Percentiles rank a stretch among this genome's conserved stretches.
These are phyloP conservation scores for Tinamus major DNA, from an alignment of 2,797 vertebrate genomes.

Conservation along the genomic window DNA sequence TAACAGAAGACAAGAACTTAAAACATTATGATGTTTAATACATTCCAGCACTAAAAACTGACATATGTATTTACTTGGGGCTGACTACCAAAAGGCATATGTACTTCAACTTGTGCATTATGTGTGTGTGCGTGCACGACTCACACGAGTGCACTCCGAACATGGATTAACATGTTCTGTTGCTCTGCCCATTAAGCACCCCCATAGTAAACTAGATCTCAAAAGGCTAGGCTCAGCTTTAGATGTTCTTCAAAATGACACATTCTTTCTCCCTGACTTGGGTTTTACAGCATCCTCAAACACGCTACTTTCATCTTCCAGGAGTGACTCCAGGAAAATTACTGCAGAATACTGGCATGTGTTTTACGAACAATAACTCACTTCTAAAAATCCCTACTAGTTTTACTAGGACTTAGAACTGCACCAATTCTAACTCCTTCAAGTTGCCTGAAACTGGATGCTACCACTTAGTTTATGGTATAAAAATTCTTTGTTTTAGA, in stretches of 20 bases:
- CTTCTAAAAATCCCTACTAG: background rate
- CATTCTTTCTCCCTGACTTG: rapidly evolving
- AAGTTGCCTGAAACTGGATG: background rate
- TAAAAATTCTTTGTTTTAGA: background rate
- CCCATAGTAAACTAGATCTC: background rate
- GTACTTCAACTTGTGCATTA: background rate
- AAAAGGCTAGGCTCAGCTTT: rapidly evolving
- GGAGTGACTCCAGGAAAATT: background rate
- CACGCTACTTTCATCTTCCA: background rate
- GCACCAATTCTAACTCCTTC: background rate
- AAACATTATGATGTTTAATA: background rate
- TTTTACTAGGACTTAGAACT: background rate
- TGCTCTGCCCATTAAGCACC: background rate
- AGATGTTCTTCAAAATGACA: background rate
- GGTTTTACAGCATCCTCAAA: background rate
- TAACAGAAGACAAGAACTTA: background rate
- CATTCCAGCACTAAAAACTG: background rate
- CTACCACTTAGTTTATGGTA: background rate
- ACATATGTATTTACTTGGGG: background rate
- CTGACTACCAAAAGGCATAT: background rate
- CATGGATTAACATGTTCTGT: background rate
- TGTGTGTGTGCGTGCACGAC: background rate
- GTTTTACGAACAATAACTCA: background rate
- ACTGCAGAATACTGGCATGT: background rate
- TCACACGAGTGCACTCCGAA: background rate